Conservation (phyloP, 2,888 invertebrate genomes). For the Diplazon laetatorius region DNA sequence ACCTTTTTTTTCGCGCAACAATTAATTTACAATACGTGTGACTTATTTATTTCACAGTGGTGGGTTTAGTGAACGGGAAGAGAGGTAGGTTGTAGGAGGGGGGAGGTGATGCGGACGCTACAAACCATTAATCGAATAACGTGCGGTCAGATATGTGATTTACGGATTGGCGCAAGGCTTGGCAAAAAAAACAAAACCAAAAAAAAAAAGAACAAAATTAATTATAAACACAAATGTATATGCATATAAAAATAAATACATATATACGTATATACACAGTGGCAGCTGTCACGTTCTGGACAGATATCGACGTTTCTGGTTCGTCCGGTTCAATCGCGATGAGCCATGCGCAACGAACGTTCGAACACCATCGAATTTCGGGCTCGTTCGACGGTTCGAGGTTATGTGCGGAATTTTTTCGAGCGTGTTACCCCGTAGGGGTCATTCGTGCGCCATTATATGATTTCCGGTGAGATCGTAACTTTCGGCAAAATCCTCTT, state of each 20-base stretch:
- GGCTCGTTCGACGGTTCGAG: constrained; percentile 48
- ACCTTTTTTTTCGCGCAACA: no score
- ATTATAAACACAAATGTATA: neutral
- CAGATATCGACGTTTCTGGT: constrained; percentile 48
- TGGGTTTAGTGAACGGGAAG: no score
- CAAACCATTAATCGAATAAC: no score
- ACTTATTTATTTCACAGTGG: no score
- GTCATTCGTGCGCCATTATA: constrained; percentile 61
- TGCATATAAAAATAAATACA: neutral
- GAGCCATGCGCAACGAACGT: constrained; percentile 53
- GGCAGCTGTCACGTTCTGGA: constrained; percentile 43
- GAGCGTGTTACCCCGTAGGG: constrained; percentile 58
- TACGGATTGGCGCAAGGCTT: no score
- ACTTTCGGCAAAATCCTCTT: constrained; percentile 57
- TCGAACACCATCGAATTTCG: constrained; percentile 42
- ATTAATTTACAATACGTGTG: no score
- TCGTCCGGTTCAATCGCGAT: constrained; percentile 52
- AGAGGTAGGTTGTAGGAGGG: no score
- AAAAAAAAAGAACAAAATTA: neutral
- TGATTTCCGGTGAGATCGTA: constrained; percentile 60
- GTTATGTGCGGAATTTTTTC: constrained; percentile 58
- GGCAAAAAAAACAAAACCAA: no score
- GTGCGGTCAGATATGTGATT: no score
- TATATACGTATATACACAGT: neutral
- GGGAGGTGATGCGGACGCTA: no score